These are phyloP conservation scores for Lemur catta DNA, from an alignment of 2,797 vertebrate genomes.

Conservation along the genomic window DNA sequence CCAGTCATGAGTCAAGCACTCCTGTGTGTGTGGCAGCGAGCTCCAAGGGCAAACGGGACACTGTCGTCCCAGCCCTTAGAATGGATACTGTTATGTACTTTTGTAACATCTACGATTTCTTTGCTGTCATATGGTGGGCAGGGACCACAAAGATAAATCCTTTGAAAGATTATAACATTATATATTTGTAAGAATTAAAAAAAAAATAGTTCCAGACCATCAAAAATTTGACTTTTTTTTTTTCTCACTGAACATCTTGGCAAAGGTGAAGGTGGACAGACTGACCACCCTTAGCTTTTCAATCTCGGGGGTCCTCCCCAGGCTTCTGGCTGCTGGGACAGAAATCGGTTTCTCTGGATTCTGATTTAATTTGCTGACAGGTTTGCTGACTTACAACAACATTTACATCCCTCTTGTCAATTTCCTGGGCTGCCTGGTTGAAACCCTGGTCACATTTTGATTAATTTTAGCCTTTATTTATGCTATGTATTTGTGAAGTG, in stretches of 20 bases:
- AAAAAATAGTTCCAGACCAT: neutral
- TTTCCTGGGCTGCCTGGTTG: conserved; percentile 47
- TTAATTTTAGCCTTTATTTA: conserved; percentile 55
- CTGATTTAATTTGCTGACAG: neutral
- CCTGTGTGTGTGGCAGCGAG: neutral
- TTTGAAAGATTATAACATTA: conserved; percentile 21
- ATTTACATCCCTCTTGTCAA: conserved; percentile 52
- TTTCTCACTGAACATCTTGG: neutral
- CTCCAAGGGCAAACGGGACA: neutral
- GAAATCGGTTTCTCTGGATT: neutral
- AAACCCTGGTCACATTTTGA: conserved; percentile 56
- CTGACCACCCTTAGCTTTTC: neutral
- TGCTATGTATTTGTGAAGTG: neutral
- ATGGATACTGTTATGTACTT: neutral
- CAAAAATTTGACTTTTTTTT: neutral
- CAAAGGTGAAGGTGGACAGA: neutral
- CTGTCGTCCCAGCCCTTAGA: neutral
- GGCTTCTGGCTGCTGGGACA: neutral
- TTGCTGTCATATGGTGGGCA: neutral
- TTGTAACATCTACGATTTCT: neutral
- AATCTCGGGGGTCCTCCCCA: neutral
- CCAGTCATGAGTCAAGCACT: neutral
- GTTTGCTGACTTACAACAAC: conserved; percentile 45
- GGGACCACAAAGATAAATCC: neutral
- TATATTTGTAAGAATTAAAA: neutral